A percentile compares a stretch with the other conserved stretches of the same genome.
Evolutionary conservation across 1,140 invertebrate species (phyloP).

Genomic region (Onthophagus taurus): DNA sequence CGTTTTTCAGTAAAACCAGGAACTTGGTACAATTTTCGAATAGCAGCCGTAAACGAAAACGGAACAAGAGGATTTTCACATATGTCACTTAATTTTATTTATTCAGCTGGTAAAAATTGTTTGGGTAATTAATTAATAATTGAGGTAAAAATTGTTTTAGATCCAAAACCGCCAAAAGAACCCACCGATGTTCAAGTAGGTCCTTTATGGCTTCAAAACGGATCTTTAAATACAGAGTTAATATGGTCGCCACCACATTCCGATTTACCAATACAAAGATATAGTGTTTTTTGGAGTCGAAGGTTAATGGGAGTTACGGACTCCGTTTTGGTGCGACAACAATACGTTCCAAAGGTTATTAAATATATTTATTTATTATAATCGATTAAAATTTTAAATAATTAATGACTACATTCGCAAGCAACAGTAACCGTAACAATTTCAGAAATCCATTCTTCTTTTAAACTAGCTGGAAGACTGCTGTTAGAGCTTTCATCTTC

Average conservation of each 20-base stretch:
- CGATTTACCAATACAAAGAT: conserved; percentile 51
- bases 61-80: conserved; percentile 60
- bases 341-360: conserved; percentile 47
- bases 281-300: conserved; percentile 54
- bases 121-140: too few species aligned
- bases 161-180: conserved; percentile 51
- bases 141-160: too few species aligned
- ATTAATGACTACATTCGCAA: conserved; percentile 22
- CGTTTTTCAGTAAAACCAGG: conserved; percentile 52
- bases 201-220: conserved; percentile 39
- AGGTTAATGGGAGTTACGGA: conserved; percentile 46
- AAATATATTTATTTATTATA: conserved; percentile 9
- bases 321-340: conserved; percentile 50
- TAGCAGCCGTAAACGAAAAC: conserved; percentile 58
- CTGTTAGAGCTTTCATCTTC: conserved; percentile 1
- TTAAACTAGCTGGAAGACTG: conserved; percentile 17
- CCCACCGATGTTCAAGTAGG: conserved; percentile 53
- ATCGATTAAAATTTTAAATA: neutral
- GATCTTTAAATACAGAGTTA: conserved; percentile 46
- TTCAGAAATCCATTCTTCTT: conserved; percentile 20
- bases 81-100: conserved; percentile 52
- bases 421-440: conserved; percentile 19
- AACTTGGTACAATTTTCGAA: conserved; percentile 66
- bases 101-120: conserved; percentile 37
- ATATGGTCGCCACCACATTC: conserved; percentile 54